Evolutionary conservation across 2,797 vertebrate species (phyloP).

Genomic region (Coilia nasus): DNA sequence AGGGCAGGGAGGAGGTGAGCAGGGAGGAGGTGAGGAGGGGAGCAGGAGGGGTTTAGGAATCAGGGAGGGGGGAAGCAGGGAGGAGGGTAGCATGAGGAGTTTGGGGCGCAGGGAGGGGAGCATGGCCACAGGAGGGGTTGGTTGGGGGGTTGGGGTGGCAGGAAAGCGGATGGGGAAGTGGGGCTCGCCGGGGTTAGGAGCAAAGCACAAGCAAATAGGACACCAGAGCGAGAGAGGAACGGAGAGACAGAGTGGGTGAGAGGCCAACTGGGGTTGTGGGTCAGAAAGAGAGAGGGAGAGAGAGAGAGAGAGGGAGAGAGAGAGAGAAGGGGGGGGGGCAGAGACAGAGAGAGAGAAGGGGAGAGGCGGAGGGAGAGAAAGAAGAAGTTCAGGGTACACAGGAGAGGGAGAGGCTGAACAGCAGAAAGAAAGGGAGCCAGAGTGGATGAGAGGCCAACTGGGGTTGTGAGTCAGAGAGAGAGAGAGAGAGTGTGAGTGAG

Average conservation of each 20-base stretch:
- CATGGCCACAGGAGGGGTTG: no score
- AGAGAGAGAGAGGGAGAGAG: not conserved
- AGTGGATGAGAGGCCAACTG: not conserved
- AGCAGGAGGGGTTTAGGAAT: no score
- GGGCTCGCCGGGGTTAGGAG: not conserved
- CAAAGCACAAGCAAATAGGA: constrained; percentile 13
- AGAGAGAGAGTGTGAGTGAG: not conserved
- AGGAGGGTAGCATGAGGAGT: no score
- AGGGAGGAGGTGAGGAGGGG: no score
- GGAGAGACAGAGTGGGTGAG: not conserved
- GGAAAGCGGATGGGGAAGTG: constrained; percentile 14
- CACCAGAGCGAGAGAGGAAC: not conserved
- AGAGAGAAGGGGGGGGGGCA: no score
- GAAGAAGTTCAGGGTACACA: not conserved
- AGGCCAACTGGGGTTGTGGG: not conserved
- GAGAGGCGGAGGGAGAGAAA: no score
- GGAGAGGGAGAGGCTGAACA: not conserved
- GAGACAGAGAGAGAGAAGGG: not conserved
- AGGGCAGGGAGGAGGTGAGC: no score
- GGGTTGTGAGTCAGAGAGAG: not conserved
- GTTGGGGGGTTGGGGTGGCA: not conserved
- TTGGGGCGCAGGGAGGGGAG: no score
- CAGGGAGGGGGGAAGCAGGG: no score
- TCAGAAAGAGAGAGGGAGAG: not conserved
- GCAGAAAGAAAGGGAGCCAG: not conserved